These are phyloP conservation scores for Drosophila engyochracea DNA, from an alignment of 2,888 invertebrate species.

Conservation along the genomic window DNA sequence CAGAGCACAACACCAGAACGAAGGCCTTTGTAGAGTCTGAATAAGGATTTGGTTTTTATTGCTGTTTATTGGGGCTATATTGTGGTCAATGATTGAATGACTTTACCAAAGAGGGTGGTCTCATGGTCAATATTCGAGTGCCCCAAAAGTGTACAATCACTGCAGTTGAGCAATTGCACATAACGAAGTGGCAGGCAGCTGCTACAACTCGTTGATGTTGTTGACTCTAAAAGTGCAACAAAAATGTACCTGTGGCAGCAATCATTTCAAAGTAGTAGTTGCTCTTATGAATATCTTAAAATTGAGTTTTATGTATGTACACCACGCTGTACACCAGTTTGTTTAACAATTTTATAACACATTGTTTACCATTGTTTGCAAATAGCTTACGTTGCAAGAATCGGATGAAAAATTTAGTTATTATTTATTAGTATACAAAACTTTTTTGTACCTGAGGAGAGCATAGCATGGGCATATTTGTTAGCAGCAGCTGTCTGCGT, in stretches of 20 bases:
- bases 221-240: neutral
- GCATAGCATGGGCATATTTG: neutral
- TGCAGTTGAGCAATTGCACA: conserved; percentile 71
- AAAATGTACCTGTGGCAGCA: conserved; percentile 44
- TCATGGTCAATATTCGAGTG: conserved; percentile 38
- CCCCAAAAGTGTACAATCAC: conserved; percentile 72
- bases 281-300: neutral
- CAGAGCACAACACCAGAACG: neutral
- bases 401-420: neutral
- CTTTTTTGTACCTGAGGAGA: neutral
- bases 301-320: neutral
- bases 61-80: conserved; percentile 73
- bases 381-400: neutral
- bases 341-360: conserved; percentile 1
- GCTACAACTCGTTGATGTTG: conserved; percentile 3
- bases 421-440: neutral
- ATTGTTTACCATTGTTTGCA: neutral
- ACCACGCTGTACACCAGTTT: neutral
- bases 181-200: conserved; percentile 28
- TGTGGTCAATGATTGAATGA: conserved; percentile 41
- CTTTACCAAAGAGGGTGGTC: conserved; percentile 30
- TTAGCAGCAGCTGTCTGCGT: conserved; percentile 7
- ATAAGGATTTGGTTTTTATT: conserved; percentile 28
- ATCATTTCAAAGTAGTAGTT: conserved; percentile 48
- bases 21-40: neutral